Evolutionary conservation across 2,113 vertebrate species (phyloP), one percentile per base, ranked within the genome.

Genomic region (Genyomyrus donnyi): DNA sequence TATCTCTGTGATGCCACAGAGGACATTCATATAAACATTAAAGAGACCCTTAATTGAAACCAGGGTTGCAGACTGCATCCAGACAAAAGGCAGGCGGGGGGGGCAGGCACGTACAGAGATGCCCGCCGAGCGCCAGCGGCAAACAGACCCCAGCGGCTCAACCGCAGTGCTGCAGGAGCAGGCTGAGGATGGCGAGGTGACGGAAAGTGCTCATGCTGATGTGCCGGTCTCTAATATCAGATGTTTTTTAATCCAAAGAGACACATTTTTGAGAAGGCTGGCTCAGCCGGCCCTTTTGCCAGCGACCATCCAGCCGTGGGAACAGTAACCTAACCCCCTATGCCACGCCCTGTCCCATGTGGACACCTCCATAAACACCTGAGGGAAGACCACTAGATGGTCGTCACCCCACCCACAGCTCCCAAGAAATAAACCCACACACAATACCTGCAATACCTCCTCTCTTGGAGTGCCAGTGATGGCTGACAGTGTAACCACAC

Each of bases 151-250:
- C 50, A 5, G 85, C 3, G n/a, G 27, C n/a, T 39, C 31, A 8
- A n/a, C 27, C 31, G 2, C n/a, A 35, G 85, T 0, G 6, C 11
- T 24, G 42, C 46, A 10, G 46, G 84, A 48, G 39, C n/a, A 19
- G 74, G 31, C 49, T 19, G 35, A 80, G 42, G 5, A n/a, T 88
- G 21, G 35, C 35, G 45, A 48, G 88, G 92, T 89, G 89, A 88
- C 93, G 90, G 74, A 91, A 85, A 92, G 91, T 90, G 91, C 91
- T 94, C 92, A 89, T 35, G 91, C 74, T 90, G 87, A 24, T 50
- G 45, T 31, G 19, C 45, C 45, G 45, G 88, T 56, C 89, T 89
- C 89, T 52, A 48, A 85, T 58, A 77, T 66, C n/a, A 70, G 27
- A 31, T 70, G n/a, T 11, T 7, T 52, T 19, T 70, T 70, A 11